Conservation (phyloP, 1,140 invertebrate species). For the Achroia grisella region DNA sequence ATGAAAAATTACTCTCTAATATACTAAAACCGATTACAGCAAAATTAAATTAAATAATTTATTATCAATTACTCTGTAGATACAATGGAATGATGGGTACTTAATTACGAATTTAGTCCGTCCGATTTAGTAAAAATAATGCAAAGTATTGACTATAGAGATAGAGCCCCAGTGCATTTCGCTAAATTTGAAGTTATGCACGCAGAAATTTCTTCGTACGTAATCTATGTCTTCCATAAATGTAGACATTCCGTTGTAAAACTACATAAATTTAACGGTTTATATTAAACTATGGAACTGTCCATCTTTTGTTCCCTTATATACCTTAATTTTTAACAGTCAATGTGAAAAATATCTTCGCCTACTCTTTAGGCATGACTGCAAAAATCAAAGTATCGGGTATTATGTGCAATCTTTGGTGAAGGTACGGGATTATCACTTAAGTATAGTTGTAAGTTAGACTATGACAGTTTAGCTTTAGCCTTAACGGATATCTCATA, state of each 20-base stretch:
- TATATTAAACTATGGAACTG: slow-evolving; percentile 27
- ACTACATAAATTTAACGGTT: slow-evolving; percentile 22
- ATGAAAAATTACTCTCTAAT: too few relatives aligned
- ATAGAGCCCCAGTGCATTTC: slow-evolving; percentile 27
- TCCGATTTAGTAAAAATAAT: slow-evolving; percentile 31
- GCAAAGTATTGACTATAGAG: slow-evolving; percentile 7
- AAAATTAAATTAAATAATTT: background rate
- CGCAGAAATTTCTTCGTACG: slow-evolving; percentile 19
- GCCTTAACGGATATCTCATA: slow-evolving; percentile 28
- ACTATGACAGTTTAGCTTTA: slow-evolving; percentile 34
- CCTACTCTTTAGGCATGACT: slow-evolving; percentile 61
- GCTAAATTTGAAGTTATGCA: slow-evolving; percentile 12
- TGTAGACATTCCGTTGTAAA: slow-evolving; percentile 34
- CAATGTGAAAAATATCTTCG: slow-evolving; percentile 32
- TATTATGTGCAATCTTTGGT: slow-evolving; percentile 76
- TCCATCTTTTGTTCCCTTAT: slow-evolving; percentile 34
- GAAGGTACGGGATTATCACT: slow-evolving; percentile 68
- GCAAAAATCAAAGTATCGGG: slow-evolving; percentile 76
- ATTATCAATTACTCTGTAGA: slow-evolving; percentile 7
- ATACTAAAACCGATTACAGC: too few relatives aligned
- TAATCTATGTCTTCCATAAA: slow-evolving; percentile 56
- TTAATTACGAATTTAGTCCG: slow-evolving; percentile 62
- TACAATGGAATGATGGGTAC: slow-evolving; percentile 26
- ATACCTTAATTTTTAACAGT: slow-evolving; percentile 69
- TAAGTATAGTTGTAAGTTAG: slow-evolving; percentile 55